Percentiles rank a stretch among this genome's conserved stretches.
Conservation (phyloP, 2,888 invertebrate genomes). For the Andrena bucephala region DNA sequence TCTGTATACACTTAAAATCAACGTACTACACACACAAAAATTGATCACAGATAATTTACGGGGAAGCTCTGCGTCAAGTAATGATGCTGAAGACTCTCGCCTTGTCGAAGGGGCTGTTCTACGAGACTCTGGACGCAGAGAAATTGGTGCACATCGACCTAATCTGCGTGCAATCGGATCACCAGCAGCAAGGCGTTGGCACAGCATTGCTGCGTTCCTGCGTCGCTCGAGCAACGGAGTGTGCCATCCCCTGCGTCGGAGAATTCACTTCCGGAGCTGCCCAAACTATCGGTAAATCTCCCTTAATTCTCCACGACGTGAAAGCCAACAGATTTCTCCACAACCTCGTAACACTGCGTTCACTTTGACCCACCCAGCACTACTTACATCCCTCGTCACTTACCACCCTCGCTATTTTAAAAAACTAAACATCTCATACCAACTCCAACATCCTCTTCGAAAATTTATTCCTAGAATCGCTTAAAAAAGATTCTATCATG, state of each 20-base stretch:
- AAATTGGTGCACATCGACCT: constrained; percentile 59
- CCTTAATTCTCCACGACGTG: background rate
- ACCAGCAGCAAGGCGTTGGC: constrained; percentile 67
- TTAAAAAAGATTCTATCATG: no score
- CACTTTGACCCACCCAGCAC: no score
- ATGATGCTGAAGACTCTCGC: constrained; percentile 43
- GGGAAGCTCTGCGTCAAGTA: constrained; percentile 44
- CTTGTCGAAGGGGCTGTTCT: constrained; percentile 17
- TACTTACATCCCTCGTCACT: no score
- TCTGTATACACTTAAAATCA: background rate
- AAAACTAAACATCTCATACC: no score
- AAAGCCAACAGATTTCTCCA: background rate
- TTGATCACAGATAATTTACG: constrained; percentile 25
- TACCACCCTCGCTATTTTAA: no score
- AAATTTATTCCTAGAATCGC: no score
- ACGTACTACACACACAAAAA: background rate
- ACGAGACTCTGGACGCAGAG: constrained; percentile 37
- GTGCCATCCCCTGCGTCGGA: constrained; percentile 60
- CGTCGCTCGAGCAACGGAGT: constrained; percentile 48
- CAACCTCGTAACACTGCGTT: background rate
- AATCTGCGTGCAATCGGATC: constrained; percentile 62
- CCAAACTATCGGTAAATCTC: constrained; percentile 68
- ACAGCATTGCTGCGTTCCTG: constrained; percentile 71
- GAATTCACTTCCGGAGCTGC: constrained; percentile 65
- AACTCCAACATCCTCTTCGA: no score